Evolutionary conservation across 2,797 vertebrate genomes (phyloP), one percentile per base, ranked within the genome.

Genomic region (Danio albolineatus): DNA sequence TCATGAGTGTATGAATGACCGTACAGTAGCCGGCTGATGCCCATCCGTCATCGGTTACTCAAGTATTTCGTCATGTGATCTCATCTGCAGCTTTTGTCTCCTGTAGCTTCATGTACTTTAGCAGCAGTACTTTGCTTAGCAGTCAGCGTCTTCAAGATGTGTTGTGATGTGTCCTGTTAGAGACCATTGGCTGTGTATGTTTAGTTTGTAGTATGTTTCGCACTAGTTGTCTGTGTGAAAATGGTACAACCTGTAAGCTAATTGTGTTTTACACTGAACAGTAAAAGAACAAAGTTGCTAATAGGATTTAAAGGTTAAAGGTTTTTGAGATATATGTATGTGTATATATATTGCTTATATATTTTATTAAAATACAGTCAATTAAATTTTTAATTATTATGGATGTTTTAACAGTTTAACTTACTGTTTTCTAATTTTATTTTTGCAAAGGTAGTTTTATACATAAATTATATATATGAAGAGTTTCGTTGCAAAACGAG

Each of bases 1-100:
- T 48, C 60, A 36, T 74, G 72, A 62, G 28, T 43, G 61, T 54
- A 10, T 51, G 56, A 57, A 12, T 74, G 28, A 41, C 16, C 49
- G 36, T 46, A 57, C 41, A 19, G 8, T 56, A 54, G 43, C 14
- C 38, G 41, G 12, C 53, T 49, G n/a, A 16, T 16, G 39, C 2
- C 38, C 51, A 67, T n/a, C 7, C 7, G 16, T 61, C n/a, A 8
- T 21, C 28, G n/a, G 38, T 54, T 65, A 48, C 43, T 21, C 28
- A 39, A 28, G 21, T 69, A 48, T 14, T 46, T 38, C 48, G 64
- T 57, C 41, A 7, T 48, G 62, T 57, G 10, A 48, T 19, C 7
- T 59, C 59, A 21, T 48, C 53, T 17, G 3, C 8, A 38, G 53
- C 43, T 7, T 67, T 21, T 39, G 16, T 67, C 7, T n/a, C 10